phyloP scores from a whole-genome alignment of 2,797 vertebrate genomes.

The Sebastes ruberrimus region DNA sequence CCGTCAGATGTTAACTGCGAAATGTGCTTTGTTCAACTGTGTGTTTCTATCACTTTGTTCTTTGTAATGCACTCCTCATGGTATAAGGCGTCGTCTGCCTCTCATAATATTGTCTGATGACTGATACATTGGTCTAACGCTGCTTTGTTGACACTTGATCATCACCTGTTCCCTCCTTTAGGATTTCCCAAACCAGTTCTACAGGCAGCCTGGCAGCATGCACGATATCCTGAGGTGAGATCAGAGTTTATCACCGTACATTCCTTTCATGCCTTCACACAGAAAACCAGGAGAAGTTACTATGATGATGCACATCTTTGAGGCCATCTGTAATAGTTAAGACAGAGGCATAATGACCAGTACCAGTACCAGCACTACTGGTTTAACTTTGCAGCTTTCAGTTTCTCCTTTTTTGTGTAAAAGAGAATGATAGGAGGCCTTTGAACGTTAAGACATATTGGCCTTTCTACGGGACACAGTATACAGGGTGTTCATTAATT shows the following conservation, averaged over 20 bases:
- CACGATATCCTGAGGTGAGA: slow-evolving; percentile 92
- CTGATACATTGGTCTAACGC: not conserved
- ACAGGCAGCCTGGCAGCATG: slow-evolving; percentile 87
- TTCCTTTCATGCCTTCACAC: not conserved
- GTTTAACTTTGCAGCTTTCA: not conserved
- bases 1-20: no score
- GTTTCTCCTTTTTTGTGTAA: not conserved
- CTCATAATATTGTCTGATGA: not conserved
- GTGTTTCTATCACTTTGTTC: no score
- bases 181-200: slow-evolving; percentile 98
- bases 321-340: not conserved
- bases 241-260: not conserved
- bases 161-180: slow-evolving; percentile 64
- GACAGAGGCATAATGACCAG: not conserved
- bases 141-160: not conserved
- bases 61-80: not conserved
- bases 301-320: not conserved
- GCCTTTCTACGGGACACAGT: not conserved
- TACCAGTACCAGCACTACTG: not conserved
- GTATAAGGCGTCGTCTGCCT: not conserved
- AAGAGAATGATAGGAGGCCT: not conserved
- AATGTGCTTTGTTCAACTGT: not conserved
- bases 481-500: not conserved
- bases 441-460: no score
- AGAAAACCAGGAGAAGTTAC: not conserved